Evolutionary conservation across 1,140 invertebrate species (phyloP).

Genomic region (Nasonia vitripennis): DNA sequence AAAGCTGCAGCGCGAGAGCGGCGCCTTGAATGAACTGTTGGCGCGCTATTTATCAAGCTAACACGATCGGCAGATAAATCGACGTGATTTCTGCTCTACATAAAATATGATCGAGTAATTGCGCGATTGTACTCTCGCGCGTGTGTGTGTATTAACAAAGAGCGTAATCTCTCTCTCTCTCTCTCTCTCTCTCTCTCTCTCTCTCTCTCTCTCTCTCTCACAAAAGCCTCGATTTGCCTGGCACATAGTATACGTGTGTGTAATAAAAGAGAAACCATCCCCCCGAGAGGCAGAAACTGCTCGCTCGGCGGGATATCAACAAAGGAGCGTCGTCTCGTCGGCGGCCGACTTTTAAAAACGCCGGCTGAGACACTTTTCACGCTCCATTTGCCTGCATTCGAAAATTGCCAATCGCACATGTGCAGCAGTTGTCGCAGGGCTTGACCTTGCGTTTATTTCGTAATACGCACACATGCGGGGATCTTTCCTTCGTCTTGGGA

Average conservation of each 20-base stretch:
- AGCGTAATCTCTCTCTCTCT: background rate
- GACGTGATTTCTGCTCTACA: background rate
- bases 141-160: no score
- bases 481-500: constrained; percentile 41
- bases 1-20: background rate
- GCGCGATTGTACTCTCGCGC: background rate
- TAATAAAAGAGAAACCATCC: background rate
- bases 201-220: background rate
- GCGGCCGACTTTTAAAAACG: background rate
- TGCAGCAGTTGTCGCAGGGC: constrained; percentile 13
- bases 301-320: background rate
- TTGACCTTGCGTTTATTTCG: constrained; percentile 46
- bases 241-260: no score
- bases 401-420: constrained; percentile 43
- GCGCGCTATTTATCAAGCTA: constrained; percentile 10
- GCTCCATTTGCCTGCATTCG: constrained; percentile 23
- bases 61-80: constrained; percentile 23
- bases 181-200: background rate
- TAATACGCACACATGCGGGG: constrained; percentile 3
- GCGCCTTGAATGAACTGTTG: background rate
- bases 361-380: constrained; percentile 41
- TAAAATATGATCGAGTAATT: background rate
- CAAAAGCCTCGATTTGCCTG: background rate
- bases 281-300: background rate
- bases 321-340: background rate